A percentile compares a stretch with the other conserved stretches of the same genome.
Conservation (phyloP, 2,888 invertebrate genomes). For the Cynaeus angustus region DNA sequence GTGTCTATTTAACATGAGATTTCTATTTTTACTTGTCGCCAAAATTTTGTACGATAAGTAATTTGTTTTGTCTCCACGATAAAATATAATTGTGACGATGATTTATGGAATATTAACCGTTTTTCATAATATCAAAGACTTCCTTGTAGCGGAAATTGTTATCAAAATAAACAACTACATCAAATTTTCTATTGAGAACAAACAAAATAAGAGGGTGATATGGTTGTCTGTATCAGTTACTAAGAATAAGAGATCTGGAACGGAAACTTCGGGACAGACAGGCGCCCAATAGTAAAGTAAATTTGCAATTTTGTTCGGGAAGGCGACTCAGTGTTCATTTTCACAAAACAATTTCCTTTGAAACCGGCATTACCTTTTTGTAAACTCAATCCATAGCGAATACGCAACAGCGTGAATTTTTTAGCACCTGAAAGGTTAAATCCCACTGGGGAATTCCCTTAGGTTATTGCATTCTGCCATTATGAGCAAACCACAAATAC, state of each 20-base stretch:
- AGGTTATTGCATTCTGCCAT: neutral
- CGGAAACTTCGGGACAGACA: too few relatives aligned
- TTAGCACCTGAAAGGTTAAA: neutral
- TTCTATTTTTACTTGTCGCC: slow-evolving; percentile 9
- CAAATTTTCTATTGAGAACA: neutral
- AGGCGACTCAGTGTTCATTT: too few relatives aligned
- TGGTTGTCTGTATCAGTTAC: neutral
- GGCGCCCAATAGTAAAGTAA: too few relatives aligned
- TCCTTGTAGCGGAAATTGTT: neutral
- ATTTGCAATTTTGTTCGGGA: too few relatives aligned
- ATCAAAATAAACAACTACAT: slow-evolving; percentile 1
- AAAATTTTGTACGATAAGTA: neutral
- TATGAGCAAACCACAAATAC: slow-evolving; percentile 23
- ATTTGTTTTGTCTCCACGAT: neutral
- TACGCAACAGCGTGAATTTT: neutral
- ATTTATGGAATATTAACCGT: too few relatives aligned
- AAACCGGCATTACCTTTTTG: too few relatives aligned
- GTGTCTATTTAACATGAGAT: neutral
- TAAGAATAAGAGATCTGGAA: too few relatives aligned
- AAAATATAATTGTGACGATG: neutral
- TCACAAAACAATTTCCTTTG: too few relatives aligned
- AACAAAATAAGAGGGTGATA: neutral
- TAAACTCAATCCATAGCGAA: too few relatives aligned
- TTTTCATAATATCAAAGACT: too few relatives aligned
- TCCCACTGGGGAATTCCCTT: neutral